Evolutionary conservation across 2,888 invertebrate genomes (phyloP).

Genomic region (Monoplex corrugatus): DNA sequence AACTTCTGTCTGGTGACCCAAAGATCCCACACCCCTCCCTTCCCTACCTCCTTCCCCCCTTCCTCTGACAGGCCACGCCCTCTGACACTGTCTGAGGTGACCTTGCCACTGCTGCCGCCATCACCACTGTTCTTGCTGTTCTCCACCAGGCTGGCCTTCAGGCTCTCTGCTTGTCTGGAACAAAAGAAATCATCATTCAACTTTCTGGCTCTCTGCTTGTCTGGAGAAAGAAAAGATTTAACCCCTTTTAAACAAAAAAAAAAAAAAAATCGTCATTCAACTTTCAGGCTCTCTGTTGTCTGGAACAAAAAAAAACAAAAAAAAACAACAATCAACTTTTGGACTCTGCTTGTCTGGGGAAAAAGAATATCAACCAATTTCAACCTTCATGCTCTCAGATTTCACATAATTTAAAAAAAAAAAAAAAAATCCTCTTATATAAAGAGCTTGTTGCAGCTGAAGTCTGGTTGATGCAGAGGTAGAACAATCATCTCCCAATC

Average conservation of each 20-base stretch:
- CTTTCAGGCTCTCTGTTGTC: background rate
- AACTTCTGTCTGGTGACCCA: conserved; percentile 83
- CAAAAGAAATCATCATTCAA: background rate
- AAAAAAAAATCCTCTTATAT: background rate
- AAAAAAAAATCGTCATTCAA: no score
- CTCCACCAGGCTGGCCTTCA: conserved; percentile 73
- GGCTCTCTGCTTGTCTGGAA: conserved; percentile 77
- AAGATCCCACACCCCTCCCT: conserved; percentile 79
- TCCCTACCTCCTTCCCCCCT: background rate
- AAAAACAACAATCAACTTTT: background rate
- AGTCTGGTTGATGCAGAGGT: no score
- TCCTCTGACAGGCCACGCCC: background rate
- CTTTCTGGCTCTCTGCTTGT: no score
- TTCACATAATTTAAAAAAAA: no score
- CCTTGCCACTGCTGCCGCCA: background rate
- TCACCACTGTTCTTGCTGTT: conserved; percentile 12
- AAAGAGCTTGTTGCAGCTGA: no score
- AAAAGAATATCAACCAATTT: no score
- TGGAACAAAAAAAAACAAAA: background rate
- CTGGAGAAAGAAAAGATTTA: conserved; percentile 56
- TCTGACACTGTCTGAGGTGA: background rate
- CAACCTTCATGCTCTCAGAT: no score
- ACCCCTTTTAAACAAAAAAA: background rate
- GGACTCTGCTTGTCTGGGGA: no score
- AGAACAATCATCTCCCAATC: no score